phyloP scores from a whole-genome alignment of 92 coral and sea anemone genomes.

The Porites lobata region DNA sequence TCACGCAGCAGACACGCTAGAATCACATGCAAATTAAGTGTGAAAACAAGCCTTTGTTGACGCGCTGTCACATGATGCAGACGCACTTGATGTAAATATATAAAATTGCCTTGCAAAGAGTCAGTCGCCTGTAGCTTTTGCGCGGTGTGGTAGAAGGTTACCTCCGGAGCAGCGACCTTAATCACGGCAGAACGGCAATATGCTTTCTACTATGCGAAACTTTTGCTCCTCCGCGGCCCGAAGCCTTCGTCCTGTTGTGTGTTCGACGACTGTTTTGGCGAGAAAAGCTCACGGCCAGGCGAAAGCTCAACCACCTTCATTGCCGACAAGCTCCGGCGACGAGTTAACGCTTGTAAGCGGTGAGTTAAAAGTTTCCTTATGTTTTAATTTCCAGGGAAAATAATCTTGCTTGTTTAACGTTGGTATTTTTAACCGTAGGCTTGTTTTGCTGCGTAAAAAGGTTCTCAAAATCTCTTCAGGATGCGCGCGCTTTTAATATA shows the following conservation, averaged over 20 bases:
- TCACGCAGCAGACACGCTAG: conserved; percentile 12
- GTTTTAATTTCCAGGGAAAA: too few species aligned
- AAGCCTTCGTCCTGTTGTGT: conserved; percentile 46
- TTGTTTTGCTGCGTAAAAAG: too few species aligned
- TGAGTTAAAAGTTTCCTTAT: conserved; percentile 14
- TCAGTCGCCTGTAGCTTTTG: neutral
- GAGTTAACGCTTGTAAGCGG: conserved; percentile 70
- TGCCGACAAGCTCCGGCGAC: conserved; percentile 24
- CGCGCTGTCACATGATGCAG: conserved; percentile 34
- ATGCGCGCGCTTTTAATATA: too few species aligned
- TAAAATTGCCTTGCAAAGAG: neutral
- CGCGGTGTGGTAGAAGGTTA: neutral
- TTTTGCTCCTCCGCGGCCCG: conserved; percentile 45
- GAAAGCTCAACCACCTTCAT: conserved; percentile 26
- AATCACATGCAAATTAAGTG: conserved; percentile 8
- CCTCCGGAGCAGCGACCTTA: too few species aligned
- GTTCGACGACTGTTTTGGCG: conserved; percentile 37
- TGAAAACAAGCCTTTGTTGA: conserved; percentile 34
- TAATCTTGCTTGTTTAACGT: neutral
- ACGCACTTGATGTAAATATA: neutral
- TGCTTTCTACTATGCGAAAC: conserved; percentile 69
- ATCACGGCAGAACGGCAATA: conserved; percentile 11
- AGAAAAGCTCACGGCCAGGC: conserved; percentile 44
- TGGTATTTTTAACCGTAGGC: too few species aligned
- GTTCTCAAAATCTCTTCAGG: too few species aligned